Conservation (phyloP, 2,888 invertebrate genomes). For the Rhogogaster chlorosoma region DNA sequence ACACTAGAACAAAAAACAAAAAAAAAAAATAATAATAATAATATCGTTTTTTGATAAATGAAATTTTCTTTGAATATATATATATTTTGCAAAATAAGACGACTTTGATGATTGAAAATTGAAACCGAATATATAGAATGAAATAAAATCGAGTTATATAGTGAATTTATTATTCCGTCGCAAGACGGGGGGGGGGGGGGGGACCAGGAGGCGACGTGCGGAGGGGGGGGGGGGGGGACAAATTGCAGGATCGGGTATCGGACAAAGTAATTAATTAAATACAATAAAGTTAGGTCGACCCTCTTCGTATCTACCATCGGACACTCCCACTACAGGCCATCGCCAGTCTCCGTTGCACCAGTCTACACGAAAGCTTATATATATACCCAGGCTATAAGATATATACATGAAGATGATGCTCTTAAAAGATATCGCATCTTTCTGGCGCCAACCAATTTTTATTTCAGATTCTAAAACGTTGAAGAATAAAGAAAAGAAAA, state of each 20-base stretch:
- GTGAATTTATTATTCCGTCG: background rate
- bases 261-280: slow-evolving; percentile 73
- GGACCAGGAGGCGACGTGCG: slow-evolving; percentile 53
- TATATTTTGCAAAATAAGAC: background rate
- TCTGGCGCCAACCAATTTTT: slow-evolving; percentile 19
- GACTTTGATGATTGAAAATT: background rate
- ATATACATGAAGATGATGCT: slow-evolving; percentile 17
- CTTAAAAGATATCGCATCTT: slow-evolving; percentile 44
- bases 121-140: background rate
- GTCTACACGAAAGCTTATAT: slow-evolving; percentile 38
- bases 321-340: slow-evolving; percentile 66
- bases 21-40: too few species aligned
- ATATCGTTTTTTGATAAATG: too few species aligned
- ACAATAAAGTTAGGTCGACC: slow-evolving; percentile 72
- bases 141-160: background rate
- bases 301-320: slow-evolving; percentile 71
- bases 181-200: slow-evolving; percentile 40
- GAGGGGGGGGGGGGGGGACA: slow-evolving; percentile 68
- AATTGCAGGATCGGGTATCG: slow-evolving; percentile 72
- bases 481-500: background rate
- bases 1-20: too few species aligned
- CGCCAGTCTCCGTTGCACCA: background rate
- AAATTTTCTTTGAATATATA: too few species aligned
- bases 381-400: slow-evolving; percentile 7
- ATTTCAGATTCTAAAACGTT: background rate